phyloP scores from a whole-genome alignment of 2,888 invertebrate species.

The Panzeria rudis region DNA sequence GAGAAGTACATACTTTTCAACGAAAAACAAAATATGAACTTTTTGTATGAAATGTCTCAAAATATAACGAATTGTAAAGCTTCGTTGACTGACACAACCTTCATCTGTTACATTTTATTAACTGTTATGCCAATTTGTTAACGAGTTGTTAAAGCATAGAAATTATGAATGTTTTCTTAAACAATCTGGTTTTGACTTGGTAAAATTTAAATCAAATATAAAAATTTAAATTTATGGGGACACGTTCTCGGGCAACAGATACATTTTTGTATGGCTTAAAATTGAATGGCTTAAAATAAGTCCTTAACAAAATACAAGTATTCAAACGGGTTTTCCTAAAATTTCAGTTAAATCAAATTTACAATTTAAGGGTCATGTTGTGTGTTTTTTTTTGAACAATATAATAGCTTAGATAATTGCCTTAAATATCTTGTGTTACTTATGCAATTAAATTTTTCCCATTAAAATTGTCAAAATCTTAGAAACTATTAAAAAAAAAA shows the following conservation, averaged over 20 bases:
- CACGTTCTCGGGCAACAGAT: neutral
- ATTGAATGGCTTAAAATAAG: neutral
- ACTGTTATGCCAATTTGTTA: conserved; percentile 4
- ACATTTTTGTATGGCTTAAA: neutral
- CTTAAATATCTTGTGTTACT: neutral
- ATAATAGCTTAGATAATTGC: no score
- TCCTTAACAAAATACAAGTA: neutral
- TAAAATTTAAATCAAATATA: neutral
- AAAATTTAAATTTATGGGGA: neutral
- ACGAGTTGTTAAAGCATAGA: conserved; percentile 23
- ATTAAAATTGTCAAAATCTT: neutral
- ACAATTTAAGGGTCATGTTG: neutral
- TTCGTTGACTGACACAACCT: conserved; percentile 21
- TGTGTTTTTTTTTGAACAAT: neutral
- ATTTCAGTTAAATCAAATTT: neutral
- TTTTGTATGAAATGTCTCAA: neutral
- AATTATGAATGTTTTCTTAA: neutral
- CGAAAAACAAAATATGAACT: neutral
- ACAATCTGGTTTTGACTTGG: conserved; percentile 31
- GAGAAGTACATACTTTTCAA: neutral
- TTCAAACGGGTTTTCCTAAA: neutral
- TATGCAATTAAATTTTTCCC: neutral
- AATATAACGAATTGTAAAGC: neutral
- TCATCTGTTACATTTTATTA: conserved; percentile 39
- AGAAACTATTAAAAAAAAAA: neutral